Base-by-base conservation (phyloP, 2,797 vertebrate genomes). In the Diglossa cyanea region DNA sequence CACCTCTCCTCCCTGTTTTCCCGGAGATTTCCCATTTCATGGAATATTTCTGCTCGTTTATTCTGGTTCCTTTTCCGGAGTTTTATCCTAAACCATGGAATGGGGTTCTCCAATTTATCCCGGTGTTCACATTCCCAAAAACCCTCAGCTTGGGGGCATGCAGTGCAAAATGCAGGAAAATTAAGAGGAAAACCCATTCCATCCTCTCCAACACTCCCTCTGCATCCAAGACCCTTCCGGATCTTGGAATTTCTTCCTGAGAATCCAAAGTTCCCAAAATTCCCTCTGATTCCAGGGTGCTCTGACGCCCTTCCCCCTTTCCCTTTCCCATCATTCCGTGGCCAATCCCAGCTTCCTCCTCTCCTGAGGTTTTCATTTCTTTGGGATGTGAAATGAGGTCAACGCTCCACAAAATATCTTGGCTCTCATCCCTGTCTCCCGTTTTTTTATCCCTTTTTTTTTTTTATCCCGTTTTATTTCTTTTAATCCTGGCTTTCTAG, bases 311-410 rank as follows among this genome's bases (percentile, higher is more conserved):
- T 48, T 20, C 15, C 12, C 3, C 7, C 8, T 30, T n/a, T 14
- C 55, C 23, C 28, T 33, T n/a, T 21, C 47, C 83, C 79, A 26
- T 30, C 31, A 3, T 44, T 37, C 16, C 70, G 1, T 5, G 26
- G 31, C 60, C 35, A 25, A 25, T 65, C 67, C 24, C 55, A 15
- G 23, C 24, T 54, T 54, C 30, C 39, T 40, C 21, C 26, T 55
- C 68, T 55, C 61, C 42, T 2, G 50, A 86, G 71, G 13, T 81
- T 94, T 79, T 40, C 19, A 24, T 90, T 93, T 62, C 11, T 91
- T 77, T 28, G 50, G 78, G 39, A 86, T 88, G 93, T 91, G 81
- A 93, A 91, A 87, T 51, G 39, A 94, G 94, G 94, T 96, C 91
- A 92, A 25, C 3, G 26, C 53, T 77, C 96, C 87, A 4, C 89